Evolutionary conservation across 35 echinoderm and acorn worm genomes (phyloP).

Genomic region (Ophiothrix spiculata): DNA sequence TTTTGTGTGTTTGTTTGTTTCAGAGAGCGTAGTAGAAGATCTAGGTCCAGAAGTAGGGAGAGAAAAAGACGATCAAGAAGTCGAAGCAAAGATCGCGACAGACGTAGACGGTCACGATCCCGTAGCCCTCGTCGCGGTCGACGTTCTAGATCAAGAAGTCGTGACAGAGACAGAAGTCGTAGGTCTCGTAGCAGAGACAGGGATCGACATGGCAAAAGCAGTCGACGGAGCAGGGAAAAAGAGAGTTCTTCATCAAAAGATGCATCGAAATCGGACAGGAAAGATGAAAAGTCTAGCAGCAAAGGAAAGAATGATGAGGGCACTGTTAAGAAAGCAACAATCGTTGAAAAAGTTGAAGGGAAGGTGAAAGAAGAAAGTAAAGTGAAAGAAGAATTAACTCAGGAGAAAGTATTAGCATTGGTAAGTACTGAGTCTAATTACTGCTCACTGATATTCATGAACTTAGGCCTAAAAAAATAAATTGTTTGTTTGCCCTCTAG

Average conservation of each 20-base stretch:
- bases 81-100: conserved; percentile 2
- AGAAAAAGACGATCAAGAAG: conserved; percentile 37
- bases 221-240: not conserved
- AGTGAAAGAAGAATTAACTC: conserved; percentile 42
- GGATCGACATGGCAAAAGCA: not conserved
- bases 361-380: conserved; percentile 47
- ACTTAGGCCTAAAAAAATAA: no score
- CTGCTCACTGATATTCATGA: not conserved
- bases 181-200: not conserved
- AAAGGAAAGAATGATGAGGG: conserved; percentile 19
- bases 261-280: conserved; percentile 14
- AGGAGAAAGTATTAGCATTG: conserved; percentile 49
- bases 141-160: conserved; percentile 2
- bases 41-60: conserved; percentile 37
- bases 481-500: no score
- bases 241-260: not conserved
- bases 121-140: conserved; percentile 13
- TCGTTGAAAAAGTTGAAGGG: not conserved
- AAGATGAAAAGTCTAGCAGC: not conserved
- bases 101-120: conserved; percentile 18
- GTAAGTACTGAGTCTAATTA: conserved; percentile 19
- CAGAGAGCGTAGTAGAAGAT: conserved; percentile 26
- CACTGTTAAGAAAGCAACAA: not conserved
- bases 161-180: conserved; percentile 5
- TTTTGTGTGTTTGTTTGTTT: not conserved